A percentile compares a stretch with the other conserved stretches of the same genome.
These are phyloP conservation scores for Idaea straminata DNA, from an alignment of 2,888 invertebrate species.

Conservation along the genomic window DNA sequence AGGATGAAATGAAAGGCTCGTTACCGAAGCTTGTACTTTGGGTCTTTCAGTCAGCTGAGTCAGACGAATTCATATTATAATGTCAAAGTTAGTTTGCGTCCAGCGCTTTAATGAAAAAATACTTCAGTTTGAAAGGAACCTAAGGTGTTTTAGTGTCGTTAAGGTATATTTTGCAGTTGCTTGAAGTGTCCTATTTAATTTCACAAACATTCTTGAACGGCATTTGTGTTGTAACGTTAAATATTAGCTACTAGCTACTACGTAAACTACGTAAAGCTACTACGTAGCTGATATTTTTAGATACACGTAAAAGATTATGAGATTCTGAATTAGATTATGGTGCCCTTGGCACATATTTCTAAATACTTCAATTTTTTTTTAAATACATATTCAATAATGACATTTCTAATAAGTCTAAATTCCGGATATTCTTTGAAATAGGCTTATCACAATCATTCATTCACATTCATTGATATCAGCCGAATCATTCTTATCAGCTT, in stretches of 20 bases:
- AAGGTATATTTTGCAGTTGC: neutral
- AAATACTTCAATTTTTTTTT: neutral
- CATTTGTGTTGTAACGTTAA: neutral
- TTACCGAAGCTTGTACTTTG: too few species aligned
- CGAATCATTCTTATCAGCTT: conserved; percentile 7
- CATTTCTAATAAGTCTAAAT: neutral
- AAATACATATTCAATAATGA: conserved; percentile 7
- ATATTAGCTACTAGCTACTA: too few species aligned
- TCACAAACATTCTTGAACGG: neutral
- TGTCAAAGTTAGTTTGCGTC: too few species aligned
- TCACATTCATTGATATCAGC: conserved; percentile 4
- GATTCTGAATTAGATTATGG: neutral
- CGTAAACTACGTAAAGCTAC: too few species aligned
- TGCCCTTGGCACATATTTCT: neutral
- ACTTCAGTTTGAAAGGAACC: neutral
- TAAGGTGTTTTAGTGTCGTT: neutral
- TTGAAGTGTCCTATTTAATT: neutral
- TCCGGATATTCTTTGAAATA: too few species aligned
- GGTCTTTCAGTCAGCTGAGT: too few species aligned
- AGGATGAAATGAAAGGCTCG: too few species aligned
- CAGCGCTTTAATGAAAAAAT: too few species aligned
- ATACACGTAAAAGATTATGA: neutral
- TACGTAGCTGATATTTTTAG: neutral
- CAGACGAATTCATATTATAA: too few species aligned
- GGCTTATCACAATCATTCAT: conserved; percentile 5